Conservation (phyloP, 2,888 invertebrate genomes). For the Drosophila crucigera region DNA sequence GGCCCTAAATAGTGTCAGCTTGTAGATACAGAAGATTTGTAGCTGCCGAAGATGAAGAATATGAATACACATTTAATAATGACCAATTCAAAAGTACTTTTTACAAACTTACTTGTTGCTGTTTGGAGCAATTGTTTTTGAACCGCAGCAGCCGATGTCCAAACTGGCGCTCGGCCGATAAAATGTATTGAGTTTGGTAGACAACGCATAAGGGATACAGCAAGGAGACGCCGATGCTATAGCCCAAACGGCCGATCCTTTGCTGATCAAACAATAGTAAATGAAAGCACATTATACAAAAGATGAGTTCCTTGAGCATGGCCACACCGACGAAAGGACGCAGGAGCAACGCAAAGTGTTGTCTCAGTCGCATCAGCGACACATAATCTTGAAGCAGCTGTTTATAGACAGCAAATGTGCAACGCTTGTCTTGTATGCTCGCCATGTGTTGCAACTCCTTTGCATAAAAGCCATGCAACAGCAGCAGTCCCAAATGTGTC, state of each 20-base stretch:
- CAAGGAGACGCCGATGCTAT: accelerated
- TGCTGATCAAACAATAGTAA: constrained; percentile 25
- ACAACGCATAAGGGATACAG: constrained; percentile 38
- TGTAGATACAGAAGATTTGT: constrained; percentile 41
- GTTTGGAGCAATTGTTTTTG: background rate
- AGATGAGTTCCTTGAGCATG: background rate
- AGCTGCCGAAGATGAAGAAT: constrained; percentile 16
- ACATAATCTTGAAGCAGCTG: constrained; percentile 26
- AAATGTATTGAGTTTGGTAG: constrained; percentile 19
- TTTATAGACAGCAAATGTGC: background rate
- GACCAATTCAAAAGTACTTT: background rate
- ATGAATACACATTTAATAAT: background rate
- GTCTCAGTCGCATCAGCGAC: constrained; percentile 37
- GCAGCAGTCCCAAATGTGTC: constrained; percentile 35
- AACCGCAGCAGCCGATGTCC: constrained; percentile 38
- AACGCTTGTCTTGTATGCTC: background rate
- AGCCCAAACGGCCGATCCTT: accelerated
- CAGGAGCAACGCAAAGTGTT: constrained; percentile 39
- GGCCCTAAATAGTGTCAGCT: background rate
- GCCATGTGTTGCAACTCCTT: background rate
- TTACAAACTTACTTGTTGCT: constrained; percentile 31
- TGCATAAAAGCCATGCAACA: constrained; percentile 43
- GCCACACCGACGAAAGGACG: constrained; percentile 47
- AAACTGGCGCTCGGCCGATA: constrained; percentile 27
- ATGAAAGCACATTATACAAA: constrained; percentile 34